Conservation (phyloP, 1,140 invertebrate species). For the Oryctes rhinoceros region DNA sequence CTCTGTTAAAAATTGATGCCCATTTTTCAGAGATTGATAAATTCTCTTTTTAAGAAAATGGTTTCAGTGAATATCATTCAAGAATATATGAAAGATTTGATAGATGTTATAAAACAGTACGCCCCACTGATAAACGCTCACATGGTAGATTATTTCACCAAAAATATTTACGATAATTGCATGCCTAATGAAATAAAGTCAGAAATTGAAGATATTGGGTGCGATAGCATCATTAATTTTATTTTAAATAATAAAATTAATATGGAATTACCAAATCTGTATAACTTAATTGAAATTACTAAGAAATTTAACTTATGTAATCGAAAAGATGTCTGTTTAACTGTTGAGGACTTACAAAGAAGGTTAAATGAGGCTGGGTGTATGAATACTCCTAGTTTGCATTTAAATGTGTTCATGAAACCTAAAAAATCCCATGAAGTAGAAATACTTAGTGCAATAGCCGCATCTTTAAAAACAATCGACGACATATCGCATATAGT, state of each 20-base stretch:
- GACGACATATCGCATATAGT: constrained; percentile 67
- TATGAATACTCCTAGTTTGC: constrained; percentile 49
- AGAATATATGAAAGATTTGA: constrained; percentile 65
- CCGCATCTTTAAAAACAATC: constrained; percentile 56
- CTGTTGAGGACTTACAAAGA: constrained; percentile 58
- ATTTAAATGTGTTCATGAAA: constrained; percentile 74
- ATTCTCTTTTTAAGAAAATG: constrained; percentile 62
- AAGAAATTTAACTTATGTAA: constrained; percentile 58
- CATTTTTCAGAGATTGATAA: constrained; percentile 64
- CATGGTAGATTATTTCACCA: constrained; percentile 81
- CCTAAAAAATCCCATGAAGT: constrained; percentile 88
- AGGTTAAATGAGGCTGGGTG: constrained; percentile 59
- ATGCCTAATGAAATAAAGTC: constrained; percentile 66
- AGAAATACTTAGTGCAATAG: constrained; percentile 63
- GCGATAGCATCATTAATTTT: constrained; percentile 58
- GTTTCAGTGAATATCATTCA: constrained; percentile 45
- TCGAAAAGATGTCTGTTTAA: constrained; percentile 61
- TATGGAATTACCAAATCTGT: constrained; percentile 45
- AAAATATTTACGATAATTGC: constrained; percentile 71
- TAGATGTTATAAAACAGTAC: constrained; percentile 67
- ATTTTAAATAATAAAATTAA: constrained; percentile 59
- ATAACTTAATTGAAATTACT: constrained; percentile 56
- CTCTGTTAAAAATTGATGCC: constrained; percentile 69
- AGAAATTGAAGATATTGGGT: constrained; percentile 63
- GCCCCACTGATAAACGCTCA: constrained; percentile 77